phyloP scores from a whole-genome alignment of 2,113 vertebrate species.

The Indicator indicator region DNA sequence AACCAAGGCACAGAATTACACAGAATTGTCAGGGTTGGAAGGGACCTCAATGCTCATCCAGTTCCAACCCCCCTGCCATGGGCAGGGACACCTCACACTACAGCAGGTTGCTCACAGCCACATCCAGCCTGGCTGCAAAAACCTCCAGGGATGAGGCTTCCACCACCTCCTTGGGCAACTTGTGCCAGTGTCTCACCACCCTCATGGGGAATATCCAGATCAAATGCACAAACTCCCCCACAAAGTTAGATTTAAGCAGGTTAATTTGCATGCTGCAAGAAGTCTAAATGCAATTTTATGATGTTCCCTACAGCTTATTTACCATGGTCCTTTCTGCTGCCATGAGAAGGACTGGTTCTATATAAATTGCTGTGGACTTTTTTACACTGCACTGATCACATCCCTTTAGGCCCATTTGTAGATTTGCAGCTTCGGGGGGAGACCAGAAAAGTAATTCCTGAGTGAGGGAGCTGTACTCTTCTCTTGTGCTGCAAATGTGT shows the following conservation, averaged over 20 bases:
- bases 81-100: no score
- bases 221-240: neutral
- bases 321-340: neutral
- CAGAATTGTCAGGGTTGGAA: no score
- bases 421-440: neutral
- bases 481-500: neutral
- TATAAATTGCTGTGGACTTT: neutral
- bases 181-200: no score
- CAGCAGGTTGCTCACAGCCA: no score
- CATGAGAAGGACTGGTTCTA: neutral
- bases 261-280: neutral
- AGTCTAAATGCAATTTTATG: neutral
- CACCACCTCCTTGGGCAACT: no score
- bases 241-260: neutral
- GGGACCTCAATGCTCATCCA: no score
- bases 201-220: neutral
- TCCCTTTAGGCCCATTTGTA: neutral
- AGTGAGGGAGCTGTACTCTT: neutral
- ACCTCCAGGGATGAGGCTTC: no score
- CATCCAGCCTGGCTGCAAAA: no score
- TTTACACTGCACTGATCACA: neutral
- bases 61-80: no score
- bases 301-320: neutral
- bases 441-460: neutral
- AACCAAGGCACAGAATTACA: neutral